Evolutionary conservation across 2,888 invertebrate species (phyloP), one percentile per base, ranked within the genome.

Genomic region (Heliconius erato): DNA sequence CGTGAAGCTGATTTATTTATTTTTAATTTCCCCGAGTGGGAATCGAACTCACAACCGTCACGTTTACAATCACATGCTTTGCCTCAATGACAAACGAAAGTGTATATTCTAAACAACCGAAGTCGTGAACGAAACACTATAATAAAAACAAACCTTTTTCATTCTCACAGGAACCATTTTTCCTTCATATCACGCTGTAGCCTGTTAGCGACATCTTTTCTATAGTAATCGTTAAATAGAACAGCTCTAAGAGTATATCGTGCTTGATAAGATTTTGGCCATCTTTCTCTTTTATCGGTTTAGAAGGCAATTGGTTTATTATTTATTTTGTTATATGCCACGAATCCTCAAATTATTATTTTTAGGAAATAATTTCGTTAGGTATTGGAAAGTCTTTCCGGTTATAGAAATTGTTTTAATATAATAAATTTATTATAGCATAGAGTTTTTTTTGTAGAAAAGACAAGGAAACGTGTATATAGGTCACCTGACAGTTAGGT

Each of bases 161-260:
- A 63, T 63, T 40, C 63, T n/a, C 63, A 7, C 16, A 63, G 35
- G 59, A 63, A 16, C 63, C 5, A 49, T 68, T 67, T 78, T 44
- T 32, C 44, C 40, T 49, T 78, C 26, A 68, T 44, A 68, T 67
- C 44, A 35, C 77, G 35, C 54, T 71, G 76, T 80, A 79, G 84
- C 74, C 83, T 79, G 77, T 85, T 28, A 26, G 68, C 84, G 79
- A 85, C 74, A 79, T 84, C 83, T 85, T 82, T 84, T 49, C 83
- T 81, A 80, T 79, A 84, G 83, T 87, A 84, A 86, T 83, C 87
- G 84, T 87, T 87, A 85, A 86, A 84, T 82, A 82, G 69, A 79
- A 82, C 78, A 80, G 82, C 77, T 35, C 19, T 76, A 63, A 35
- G 26, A 63, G 63, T 76, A 63, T 74, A 59, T 74, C 3, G 49